These are phyloP conservation scores for Mellilla xanthometata DNA, from an alignment of 2,888 invertebrate species.

Conservation along the genomic window DNA sequence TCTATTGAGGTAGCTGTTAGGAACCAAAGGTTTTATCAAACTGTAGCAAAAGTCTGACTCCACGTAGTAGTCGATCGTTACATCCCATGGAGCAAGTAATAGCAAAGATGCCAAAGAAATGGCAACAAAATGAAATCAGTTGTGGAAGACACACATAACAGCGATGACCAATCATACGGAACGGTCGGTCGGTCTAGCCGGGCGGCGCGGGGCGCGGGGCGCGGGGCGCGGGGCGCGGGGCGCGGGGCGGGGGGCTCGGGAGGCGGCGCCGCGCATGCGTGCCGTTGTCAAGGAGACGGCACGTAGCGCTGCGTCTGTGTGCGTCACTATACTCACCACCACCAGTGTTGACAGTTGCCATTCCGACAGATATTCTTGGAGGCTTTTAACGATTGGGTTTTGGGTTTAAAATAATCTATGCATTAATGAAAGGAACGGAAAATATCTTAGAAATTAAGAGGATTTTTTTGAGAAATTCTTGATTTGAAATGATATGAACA, in stretches of 20 bases:
- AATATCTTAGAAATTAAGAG: too few relatives aligned
- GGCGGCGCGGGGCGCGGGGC: slow-evolving; percentile 40
- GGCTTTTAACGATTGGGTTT: slow-evolving; percentile 1
- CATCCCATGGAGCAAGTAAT: too few relatives aligned
- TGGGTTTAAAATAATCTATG: too few relatives aligned
- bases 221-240: slow-evolving; percentile 41
- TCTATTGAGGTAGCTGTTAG: too few relatives aligned
- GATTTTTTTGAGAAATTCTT: too few relatives aligned
- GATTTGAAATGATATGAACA: too few relatives aligned
- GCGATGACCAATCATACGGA: slow-evolving; percentile 34
- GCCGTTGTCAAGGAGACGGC: slow-evolving; percentile 84
- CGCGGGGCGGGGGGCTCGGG: slow-evolving; percentile 45
- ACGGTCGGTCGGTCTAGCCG: slow-evolving; percentile 39
- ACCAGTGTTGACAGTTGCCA: slow-evolving; percentile 1
- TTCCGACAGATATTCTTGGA: slow-evolving; percentile 4
- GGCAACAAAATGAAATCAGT: slow-evolving; percentile 17
- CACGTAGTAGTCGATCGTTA: too few relatives aligned
- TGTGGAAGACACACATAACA: slow-evolving; percentile 23
- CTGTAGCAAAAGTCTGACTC: too few relatives aligned
- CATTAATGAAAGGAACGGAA: neutral
- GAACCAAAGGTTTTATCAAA: too few relatives aligned
- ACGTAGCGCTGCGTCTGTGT: slow-evolving; percentile 70
- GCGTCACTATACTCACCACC: slow-evolving; percentile 37
- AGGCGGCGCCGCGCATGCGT: slow-evolving; percentile 82
- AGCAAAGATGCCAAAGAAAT: neutral